Percentiles rank a stretch among this genome's conserved stretches.
phyloP scores from a whole-genome alignment of 2,888 invertebrate genomes.

The Arrhopalites spinosus region DNA sequence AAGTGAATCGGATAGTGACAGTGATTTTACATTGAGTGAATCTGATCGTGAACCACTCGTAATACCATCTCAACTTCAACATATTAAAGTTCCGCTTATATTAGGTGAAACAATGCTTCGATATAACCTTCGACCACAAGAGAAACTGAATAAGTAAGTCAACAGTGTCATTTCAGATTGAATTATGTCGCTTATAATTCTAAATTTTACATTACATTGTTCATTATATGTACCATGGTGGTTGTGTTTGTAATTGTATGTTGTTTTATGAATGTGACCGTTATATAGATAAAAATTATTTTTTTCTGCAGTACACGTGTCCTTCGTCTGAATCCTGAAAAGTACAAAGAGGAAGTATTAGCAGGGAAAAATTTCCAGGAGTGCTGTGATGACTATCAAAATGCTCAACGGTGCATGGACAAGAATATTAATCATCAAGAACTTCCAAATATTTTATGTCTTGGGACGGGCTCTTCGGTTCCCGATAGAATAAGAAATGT shows the following conservation, averaged over 20 bases:
- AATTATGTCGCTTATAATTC: too few relatives aligned
- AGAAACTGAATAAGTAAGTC: not conserved
- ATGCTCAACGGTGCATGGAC: constrained; percentile 59
- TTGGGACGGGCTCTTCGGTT: constrained; percentile 93
- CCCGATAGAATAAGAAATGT: constrained; percentile 92
- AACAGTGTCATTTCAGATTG: too few relatives aligned
- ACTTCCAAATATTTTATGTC: constrained; percentile 77
- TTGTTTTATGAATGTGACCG: too few relatives aligned
- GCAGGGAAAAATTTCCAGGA: too few relatives aligned
- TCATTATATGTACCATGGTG: too few relatives aligned
- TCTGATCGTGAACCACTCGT: not conserved
- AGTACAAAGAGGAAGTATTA: too few relatives aligned
- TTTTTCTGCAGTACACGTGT: too few relatives aligned
- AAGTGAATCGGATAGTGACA: not conserved
- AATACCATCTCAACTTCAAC: not conserved
- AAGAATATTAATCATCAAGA: constrained; percentile 29
- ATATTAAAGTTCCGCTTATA: not conserved
- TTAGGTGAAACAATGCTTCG: not conserved
- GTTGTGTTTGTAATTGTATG: too few relatives aligned
- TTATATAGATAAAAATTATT: too few relatives aligned
- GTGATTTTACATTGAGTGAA: not conserved
- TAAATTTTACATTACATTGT: too few relatives aligned
- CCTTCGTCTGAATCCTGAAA: too few relatives aligned
- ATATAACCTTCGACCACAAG: not conserved
- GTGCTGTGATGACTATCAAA: constrained; percentile 63